Evolutionary conservation across 2,113 vertebrate species (phyloP).

Genomic region (Mystacornis crossleyi): DNA sequence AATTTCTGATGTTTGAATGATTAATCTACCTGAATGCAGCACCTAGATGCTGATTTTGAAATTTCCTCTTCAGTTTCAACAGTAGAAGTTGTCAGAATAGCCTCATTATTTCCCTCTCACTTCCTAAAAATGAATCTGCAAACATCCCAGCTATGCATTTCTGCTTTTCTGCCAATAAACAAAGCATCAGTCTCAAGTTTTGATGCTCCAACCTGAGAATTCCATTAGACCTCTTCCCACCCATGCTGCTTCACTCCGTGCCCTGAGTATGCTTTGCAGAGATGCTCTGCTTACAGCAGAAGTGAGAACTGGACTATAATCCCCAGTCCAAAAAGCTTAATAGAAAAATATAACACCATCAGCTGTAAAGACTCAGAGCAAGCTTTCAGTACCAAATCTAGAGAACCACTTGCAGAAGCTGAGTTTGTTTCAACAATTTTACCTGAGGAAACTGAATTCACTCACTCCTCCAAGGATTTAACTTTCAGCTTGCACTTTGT

Average conservation of each 20-base stretch:
- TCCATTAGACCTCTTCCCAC: not conserved
- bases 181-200: not conserved
- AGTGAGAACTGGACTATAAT: not conserved
- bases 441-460: not conserved
- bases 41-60: not conserved
- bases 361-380: not conserved
- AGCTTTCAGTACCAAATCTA: not conserved
- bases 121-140: not conserved
- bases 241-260: fast-evolving
- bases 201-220: not conserved
- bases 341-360: not conserved
- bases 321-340: not conserved
- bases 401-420: not conserved
- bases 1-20: not conserved
- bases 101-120: not conserved
- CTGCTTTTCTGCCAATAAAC: not conserved
- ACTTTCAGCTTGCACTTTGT: not conserved
- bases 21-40: not conserved
- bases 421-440: not conserved
- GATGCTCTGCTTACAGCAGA: not conserved
- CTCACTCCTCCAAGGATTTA: not conserved
- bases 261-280: not conserved
- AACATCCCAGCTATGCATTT: not conserved
- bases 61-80: not conserved
- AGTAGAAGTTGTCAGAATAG: not conserved